Conservation (phyloP, 92 coral and sea anemone genomes). For the Siderastrea radians region DNA sequence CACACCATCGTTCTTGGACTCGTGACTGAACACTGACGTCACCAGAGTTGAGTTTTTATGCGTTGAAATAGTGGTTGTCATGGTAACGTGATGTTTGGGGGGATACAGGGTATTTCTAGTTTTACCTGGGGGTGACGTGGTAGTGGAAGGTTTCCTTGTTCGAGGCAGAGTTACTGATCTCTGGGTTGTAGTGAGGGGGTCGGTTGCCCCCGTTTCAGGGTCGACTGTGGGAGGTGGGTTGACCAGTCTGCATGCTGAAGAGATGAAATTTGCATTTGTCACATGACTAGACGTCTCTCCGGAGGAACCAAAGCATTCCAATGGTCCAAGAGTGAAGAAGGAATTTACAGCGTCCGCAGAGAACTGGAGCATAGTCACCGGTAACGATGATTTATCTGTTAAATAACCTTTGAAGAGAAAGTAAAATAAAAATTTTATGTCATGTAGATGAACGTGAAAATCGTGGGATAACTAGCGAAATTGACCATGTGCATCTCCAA, state of each 20-base stretch:
- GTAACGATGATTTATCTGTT: conserved; percentile 80
- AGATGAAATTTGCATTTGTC: conserved; percentile 64
- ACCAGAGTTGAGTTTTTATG: conserved; percentile 81
- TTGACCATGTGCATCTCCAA: too few relatives aligned
- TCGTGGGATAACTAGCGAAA: too few relatives aligned
- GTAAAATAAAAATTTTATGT: too few relatives aligned
- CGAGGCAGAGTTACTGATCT: conserved; percentile 16
- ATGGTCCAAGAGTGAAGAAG: conserved; percentile 91
- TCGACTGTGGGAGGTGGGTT: conserved; percentile 80
- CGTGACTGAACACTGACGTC: conserved; percentile 87
- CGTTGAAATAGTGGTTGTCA: conserved; percentile 89
- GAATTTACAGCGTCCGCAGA: conserved; percentile 76
- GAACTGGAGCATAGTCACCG: conserved; percentile 87
- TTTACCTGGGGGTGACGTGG: conserved; percentile 38
- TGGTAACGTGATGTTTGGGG: conserved; percentile 79
- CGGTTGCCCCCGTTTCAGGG: conserved; percentile 18
- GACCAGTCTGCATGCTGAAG: conserved; percentile 78
- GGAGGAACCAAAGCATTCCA: conserved; percentile 89
- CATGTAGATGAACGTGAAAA: too few relatives aligned
- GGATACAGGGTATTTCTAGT: conserved; percentile 46
- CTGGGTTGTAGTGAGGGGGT: conserved; percentile 26
- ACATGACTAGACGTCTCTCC: conserved; percentile 35
- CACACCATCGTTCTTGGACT: conserved; percentile 75
- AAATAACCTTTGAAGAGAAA: conserved; percentile 75
- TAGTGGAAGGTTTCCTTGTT: conserved; percentile 20